Conservation (phyloP, 2,888 invertebrate genomes). For the Charanyca ferruginea region DNA sequence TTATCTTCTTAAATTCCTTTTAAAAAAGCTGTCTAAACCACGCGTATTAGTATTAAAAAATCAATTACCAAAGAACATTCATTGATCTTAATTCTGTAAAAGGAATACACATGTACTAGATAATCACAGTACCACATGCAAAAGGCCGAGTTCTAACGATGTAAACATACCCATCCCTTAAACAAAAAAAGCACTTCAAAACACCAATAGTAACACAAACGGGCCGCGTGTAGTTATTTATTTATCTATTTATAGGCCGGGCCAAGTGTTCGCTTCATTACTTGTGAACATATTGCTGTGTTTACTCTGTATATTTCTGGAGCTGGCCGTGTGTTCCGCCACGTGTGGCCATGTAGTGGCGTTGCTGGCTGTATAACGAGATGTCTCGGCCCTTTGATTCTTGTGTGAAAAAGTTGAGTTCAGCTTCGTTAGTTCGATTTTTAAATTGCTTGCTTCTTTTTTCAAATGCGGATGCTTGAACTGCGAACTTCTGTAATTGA, state of each 20-base stretch:
- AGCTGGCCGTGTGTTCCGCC: constrained; percentile 82
- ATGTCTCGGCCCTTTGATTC: constrained; percentile 70
- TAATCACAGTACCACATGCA: constrained; percentile 57
- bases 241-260: constrained; percentile 86
- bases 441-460: constrained; percentile 32
- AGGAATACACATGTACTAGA: constrained; percentile 46
- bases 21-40: constrained; percentile 22
- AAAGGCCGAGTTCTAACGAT: constrained; percentile 63
- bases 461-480: constrained; percentile 1
- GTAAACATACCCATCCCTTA: constrained; percentile 60
- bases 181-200: constrained; percentile 64
- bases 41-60: constrained; percentile 25
- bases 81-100: constrained; percentile 49
- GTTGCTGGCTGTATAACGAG: constrained; percentile 60
- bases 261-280: constrained; percentile 85
- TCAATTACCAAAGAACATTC: constrained; percentile 25
- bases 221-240: constrained; percentile 74
- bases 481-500: constrained; percentile 14
- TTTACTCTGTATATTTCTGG: constrained; percentile 88
- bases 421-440: constrained; percentile 50
- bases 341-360: constrained; percentile 77
- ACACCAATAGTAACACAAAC: constrained; percentile 65
- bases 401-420: constrained; percentile 61
- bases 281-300: constrained; percentile 86
- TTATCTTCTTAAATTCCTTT: background rate